Evolutionary conservation across 2,797 vertebrate species (phyloP).

Genomic region (Myotis vivesi): DNA sequence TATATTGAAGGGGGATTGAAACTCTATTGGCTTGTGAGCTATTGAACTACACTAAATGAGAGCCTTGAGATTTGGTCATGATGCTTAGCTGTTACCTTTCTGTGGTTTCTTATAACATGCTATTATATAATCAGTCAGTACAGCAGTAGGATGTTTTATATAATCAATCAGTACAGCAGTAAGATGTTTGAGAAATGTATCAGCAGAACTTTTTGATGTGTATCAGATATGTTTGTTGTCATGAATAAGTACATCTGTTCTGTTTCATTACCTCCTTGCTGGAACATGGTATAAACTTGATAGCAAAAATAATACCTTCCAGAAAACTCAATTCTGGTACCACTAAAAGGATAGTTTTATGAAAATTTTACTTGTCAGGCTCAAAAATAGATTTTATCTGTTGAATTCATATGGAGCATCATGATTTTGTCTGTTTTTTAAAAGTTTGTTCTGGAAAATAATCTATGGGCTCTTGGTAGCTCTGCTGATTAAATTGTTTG

Average conservation of each 20-base stretch:
- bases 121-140: slow-evolving; percentile 49
- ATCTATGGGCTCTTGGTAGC: background rate
- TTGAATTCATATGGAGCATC: background rate
- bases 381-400: slow-evolving; percentile 22
- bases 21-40: slow-evolving; percentile 24
- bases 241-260: slow-evolving; percentile 48
- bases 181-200: slow-evolving; percentile 34
- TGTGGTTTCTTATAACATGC: slow-evolving; percentile 17
- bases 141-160: slow-evolving; percentile 38
- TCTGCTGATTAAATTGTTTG: background rate
- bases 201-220: background rate
- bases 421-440: slow-evolving; percentile 16
- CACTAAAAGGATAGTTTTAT: slow-evolving; percentile 36
- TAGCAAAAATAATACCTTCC: slow-evolving; percentile 73
- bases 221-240: slow-evolving; percentile 35
- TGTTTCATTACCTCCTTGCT: slow-evolving; percentile 56
- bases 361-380: slow-evolving; percentile 45
- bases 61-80: slow-evolving; percentile 1
- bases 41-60: slow-evolving; percentile 23
- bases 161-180: slow-evolving; percentile 55
- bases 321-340: slow-evolving; percentile 39
- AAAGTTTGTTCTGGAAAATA: background rate
- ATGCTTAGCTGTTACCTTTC: slow-evolving; percentile 41
- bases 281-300: slow-evolving; percentile 65
- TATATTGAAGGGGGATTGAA: background rate